Conservation (phyloP, 2,113 vertebrate genomes). For the Paratilapia polleni region DNA sequence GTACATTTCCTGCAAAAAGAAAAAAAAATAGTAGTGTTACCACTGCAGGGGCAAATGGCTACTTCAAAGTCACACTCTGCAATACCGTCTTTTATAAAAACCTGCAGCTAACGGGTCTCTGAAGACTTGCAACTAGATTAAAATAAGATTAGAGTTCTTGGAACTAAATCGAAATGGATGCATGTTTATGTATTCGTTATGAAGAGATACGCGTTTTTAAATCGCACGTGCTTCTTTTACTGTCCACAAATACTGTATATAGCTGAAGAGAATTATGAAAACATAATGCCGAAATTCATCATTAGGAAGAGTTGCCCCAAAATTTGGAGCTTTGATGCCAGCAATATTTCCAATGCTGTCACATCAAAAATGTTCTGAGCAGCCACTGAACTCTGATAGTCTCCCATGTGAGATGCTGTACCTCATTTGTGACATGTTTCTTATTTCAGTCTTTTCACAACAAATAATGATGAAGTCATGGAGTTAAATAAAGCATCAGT, state of each 20-base stretch:
- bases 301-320: slow-evolving; percentile 49
- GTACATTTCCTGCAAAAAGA: neutral
- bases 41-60: slow-evolving; percentile 4
- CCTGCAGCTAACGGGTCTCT: slow-evolving; percentile 5
- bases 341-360: slow-evolving; percentile 67
- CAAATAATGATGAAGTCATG: slow-evolving; percentile 59
- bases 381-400: slow-evolving; percentile 53
- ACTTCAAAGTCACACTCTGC: slow-evolving; percentile 15
- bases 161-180: slow-evolving; percentile 1
- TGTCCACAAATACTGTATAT: neutral
- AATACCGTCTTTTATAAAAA: slow-evolving; percentile 3
- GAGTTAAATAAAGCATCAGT: slow-evolving; percentile 45
- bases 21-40: neutral
- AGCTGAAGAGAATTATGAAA: neutral
- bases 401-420: slow-evolving; percentile 53
- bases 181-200: neutral
- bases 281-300: slow-evolving; percentile 29
- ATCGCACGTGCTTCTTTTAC: neutral
- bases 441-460: slow-evolving; percentile 54
- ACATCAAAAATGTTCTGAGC: slow-evolving; percentile 72
- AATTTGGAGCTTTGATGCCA: slow-evolving; percentile 63
- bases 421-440: slow-evolving; percentile 61
- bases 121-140: slow-evolving; percentile 13
- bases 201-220: neutral
- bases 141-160: slow-evolving; percentile 4